Percentiles rank a stretch among this genome's conserved stretches.
Conservation (phyloP, 2,113 vertebrate species). For the Struthio camelus region DNA sequence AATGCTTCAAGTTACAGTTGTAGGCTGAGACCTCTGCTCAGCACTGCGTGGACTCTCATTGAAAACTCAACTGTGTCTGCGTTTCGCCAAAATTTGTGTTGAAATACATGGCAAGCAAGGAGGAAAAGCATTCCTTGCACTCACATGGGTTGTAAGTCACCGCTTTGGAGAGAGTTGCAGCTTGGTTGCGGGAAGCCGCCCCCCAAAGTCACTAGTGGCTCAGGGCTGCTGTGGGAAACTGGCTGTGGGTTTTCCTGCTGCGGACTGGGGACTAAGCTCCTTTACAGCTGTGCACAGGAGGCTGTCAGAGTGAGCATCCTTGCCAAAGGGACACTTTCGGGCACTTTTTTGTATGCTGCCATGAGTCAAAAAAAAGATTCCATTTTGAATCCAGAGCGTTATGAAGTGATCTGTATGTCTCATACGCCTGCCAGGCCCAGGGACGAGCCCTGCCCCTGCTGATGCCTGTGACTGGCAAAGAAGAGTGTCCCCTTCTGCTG, state of each 20-base stretch:
- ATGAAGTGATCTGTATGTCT: rapidly evolving
- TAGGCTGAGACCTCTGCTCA: not conserved
- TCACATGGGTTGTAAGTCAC: not conserved
- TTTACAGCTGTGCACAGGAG: rapidly evolving
- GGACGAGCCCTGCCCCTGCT: not conserved
- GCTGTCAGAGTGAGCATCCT: not conserved
- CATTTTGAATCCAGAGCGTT: not conserved
- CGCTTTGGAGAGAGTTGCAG: not conserved
- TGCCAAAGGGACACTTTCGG: not conserved
- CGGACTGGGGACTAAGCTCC: no score
- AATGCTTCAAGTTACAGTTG: not conserved
- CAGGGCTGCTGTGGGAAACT: not conserved
- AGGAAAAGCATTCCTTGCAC: not conserved
- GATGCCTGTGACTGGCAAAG: not conserved
- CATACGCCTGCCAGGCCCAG: not conserved
- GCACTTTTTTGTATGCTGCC: not conserved
- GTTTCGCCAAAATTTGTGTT: not conserved
- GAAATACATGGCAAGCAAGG: not conserved
- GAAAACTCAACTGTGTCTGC: not conserved
- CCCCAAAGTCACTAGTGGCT: no score
- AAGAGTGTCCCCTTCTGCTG: not conserved
- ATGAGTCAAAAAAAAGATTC: not conserved
- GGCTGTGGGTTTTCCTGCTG: not conserved
- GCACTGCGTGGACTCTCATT: not conserved
- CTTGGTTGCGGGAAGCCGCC: not conserved